Base-by-base conservation (phyloP, 2,888 invertebrate genomes). In the Bombylius discolor region DNA sequence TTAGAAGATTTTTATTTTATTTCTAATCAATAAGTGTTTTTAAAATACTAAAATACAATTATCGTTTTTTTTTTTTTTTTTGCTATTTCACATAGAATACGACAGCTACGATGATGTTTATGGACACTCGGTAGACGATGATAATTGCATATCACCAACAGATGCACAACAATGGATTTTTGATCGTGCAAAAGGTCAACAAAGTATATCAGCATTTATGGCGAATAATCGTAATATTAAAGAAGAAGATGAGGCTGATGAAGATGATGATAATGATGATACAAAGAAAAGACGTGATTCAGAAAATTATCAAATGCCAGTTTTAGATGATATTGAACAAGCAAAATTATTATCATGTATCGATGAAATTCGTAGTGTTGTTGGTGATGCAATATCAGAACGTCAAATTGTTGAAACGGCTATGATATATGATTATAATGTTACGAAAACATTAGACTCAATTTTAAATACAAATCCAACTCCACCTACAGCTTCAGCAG, bases 101-200 rank as follows among this genome's bases (percentile, higher is more conserved):
- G 94, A 94, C 67, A 87, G 83, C 14, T 89, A 89, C 66, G 90
- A 92, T 67, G 73, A 74, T 60, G 92, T 90, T 58, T 96, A 93
- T 71, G 95, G 95, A 12, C 89, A 91, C 72, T 95, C 95, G 4
- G 86, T 94, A 47, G 96, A 96, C 73, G 95, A 96, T 68, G 93
- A 93, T 69, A 87, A 83, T 72, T 88, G 87, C 68, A 83, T 93
- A 66, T 96, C 95, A 13, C 94, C 95, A 4, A 87, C 88, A 68
- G 90, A 92, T 77, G 78, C 83, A 46, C 81, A 84, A 58, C 87
- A 89, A 67, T 95, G 90, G 77, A 78, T 94, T 68, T 95, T 84
- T 68, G 90, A 94, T 68, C 80, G 94, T 49, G 84, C 83, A 61
- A 79, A 82, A 46, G 83, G 82, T 54, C 81, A 83, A 64, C 82